Evolutionary conservation across 2,113 vertebrate genomes (phyloP).

Genomic region (Hucho hucho): DNA sequence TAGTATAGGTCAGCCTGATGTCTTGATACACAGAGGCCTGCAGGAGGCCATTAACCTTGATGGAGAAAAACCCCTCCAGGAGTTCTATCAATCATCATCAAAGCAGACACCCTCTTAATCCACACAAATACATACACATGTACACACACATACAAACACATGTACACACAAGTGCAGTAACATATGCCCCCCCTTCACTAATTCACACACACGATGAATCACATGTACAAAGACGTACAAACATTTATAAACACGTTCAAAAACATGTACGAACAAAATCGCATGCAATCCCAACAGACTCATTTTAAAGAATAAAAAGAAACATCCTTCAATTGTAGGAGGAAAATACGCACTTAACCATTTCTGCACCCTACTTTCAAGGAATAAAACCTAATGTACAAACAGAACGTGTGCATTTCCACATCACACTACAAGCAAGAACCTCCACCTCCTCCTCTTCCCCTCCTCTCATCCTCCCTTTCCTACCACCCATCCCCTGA

Average conservation of each 20-base stretch:
- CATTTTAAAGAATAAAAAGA: conserved; percentile 5
- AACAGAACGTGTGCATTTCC: not conserved
- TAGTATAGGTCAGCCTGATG: conserved; percentile 58
- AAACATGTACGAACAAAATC: not conserved
- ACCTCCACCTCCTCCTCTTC: not conserved
- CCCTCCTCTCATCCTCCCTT: not conserved
- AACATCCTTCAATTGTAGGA: not conserved
- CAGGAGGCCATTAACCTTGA: conserved; percentile 32
- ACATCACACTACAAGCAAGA: not conserved
- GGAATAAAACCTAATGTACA: not conserved
- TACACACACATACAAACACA: not conserved
- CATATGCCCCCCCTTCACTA: not conserved
- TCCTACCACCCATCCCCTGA: not conserved
- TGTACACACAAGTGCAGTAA: not conserved
- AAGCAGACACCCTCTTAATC: conserved; percentile 7
- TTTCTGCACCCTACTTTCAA: not conserved
- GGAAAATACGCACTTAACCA: not conserved
- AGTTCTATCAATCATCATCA: conserved; percentile 14
- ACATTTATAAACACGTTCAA: not conserved
- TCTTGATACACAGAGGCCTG: conserved; percentile 39
- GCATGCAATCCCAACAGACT: conserved; percentile 8
- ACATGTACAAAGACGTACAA: no score
- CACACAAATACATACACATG: not conserved
- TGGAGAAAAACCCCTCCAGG: conserved; percentile 11
- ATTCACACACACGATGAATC: not conserved